Conservation (phyloP, 1,140 invertebrate genomes). For the Neodiprion virginianus region DNA sequence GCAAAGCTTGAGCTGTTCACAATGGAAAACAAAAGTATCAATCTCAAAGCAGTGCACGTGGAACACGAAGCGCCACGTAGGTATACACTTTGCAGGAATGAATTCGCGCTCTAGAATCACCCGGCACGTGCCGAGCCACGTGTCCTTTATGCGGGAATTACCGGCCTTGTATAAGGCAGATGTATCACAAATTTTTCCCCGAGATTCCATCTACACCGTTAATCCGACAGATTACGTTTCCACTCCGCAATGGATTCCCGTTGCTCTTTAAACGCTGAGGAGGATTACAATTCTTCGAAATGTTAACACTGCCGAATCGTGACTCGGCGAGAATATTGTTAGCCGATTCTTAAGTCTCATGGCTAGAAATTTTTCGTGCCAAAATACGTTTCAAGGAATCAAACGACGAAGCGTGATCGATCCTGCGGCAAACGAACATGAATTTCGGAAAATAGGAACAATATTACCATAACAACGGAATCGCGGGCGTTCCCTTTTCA, state of each 20-base stretch:
- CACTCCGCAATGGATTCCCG: background rate
- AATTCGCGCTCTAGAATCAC: slow-evolving; percentile 30
- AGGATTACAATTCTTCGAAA: too few relatives aligned
- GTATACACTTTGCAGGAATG: slow-evolving; percentile 50
- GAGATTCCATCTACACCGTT: slow-evolving; percentile 28
- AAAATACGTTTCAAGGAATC: too few relatives aligned
- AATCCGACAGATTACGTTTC: slow-evolving; percentile 50
- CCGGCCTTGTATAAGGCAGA: slow-evolving; percentile 34
- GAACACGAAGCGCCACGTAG: background rate
- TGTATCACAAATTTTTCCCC: slow-evolving; percentile 46
- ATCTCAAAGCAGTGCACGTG: background rate
- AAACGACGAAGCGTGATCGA: background rate
- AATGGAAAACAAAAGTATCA: background rate
- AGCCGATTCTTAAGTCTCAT: too few relatives aligned
- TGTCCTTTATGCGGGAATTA: slow-evolving; percentile 40
- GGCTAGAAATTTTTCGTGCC: too few relatives aligned
- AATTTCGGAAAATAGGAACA: background rate
- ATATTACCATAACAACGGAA: slow-evolving; percentile 17
- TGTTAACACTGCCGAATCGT: too few relatives aligned
- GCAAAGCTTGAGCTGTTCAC: background rate
- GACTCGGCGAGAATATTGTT: too few relatives aligned
- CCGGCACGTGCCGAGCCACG: slow-evolving; percentile 43
- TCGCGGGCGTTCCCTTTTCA: background rate
- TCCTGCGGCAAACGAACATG: background rate
- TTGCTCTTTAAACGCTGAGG: background rate